Base-by-base conservation (phyloP, 2,797 vertebrate species). In the Brotogeris chrysoptera region DNA sequence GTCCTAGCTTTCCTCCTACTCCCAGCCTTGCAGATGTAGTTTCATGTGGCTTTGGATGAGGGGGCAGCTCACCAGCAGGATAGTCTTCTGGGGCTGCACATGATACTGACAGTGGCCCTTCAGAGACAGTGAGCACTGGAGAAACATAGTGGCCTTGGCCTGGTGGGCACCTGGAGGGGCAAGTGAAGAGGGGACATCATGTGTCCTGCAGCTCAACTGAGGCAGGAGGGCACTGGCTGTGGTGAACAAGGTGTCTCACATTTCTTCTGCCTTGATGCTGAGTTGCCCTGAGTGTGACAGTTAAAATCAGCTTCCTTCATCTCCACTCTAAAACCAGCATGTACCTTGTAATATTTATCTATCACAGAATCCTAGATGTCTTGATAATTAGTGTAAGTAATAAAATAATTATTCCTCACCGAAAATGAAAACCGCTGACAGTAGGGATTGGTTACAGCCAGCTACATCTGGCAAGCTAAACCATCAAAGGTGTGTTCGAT, bases 141-240 rank as follows among this genome's bases (percentile, higher is more conserved):
- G 46, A 64, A 80, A 53, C 11, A 66, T 12, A 28, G 19, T 25
- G 32, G 34, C 24, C 32, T 66, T 69, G 20, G 47, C 30, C 25
- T 1, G 0, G 13, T 7, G 9, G n/a, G 2, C 5, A 50, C 11
- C 3, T 1, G 4, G 30, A 47, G 18, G 9, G 23, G 3, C 25
- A 9, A 57, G n/a, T 0, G 2, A 64, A 43, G 18, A 49, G 11
- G 11, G 15, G 28, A 63, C 44, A 36, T 25, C 10, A 24, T 2
- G 1, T 3, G 2, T 64, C 20, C 36, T 41, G 27, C 34, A 47
- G 17, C n/a, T 64, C 0, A 0, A 11, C 28, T 27, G 46, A 57
- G 46, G 34, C 28, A 52, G 53, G 15, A 68, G 13, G 3, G 25
- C 25, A 50, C 28, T 16, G 16, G 17, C 10, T 0, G 0, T 2